Conservation (phyloP, 2,113 vertebrate genomes). For the Motacilla tschutschensis region DNA sequence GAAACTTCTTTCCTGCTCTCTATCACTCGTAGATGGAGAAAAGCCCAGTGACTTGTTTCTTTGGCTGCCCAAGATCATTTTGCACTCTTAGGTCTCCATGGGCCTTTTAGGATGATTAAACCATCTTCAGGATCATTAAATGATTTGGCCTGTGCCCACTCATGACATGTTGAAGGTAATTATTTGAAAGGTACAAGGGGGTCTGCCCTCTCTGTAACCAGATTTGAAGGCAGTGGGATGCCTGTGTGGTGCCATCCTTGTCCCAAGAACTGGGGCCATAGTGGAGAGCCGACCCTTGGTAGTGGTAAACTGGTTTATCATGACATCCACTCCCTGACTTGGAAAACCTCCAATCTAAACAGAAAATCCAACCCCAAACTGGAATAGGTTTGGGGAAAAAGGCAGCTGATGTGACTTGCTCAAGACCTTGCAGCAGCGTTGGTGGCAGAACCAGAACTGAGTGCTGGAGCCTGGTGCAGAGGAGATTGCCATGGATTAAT, state of each 20-base stretch:
- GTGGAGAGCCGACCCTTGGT: not conserved
- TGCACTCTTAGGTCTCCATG: not conserved
- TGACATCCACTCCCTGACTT: not conserved
- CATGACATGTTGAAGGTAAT: not conserved
- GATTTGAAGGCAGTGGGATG: not conserved
- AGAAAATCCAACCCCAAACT: not conserved
- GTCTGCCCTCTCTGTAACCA: not conserved
- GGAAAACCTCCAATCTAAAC: not conserved
- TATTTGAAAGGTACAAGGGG: not conserved
- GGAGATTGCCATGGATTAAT: not conserved
- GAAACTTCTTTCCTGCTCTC: not conserved
- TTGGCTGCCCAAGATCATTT: not conserved
- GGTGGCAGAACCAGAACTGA: not conserved
- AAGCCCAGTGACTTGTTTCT: not conserved
- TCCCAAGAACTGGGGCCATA: fast-evolving
- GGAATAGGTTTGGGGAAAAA: not conserved
- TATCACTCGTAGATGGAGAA: not conserved
- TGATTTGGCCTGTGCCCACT: not conserved
- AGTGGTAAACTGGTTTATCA: not conserved
- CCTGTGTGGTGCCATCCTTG: fast-evolving
- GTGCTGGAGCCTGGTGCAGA: not conserved
- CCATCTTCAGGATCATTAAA: not conserved
- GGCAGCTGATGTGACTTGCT: not conserved
- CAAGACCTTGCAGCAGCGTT: fast-evolving
- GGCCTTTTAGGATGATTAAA: not conserved